Conservation (phyloP, 2,888 invertebrate genomes). For the Chrysomela aeneicollis region DNA sequence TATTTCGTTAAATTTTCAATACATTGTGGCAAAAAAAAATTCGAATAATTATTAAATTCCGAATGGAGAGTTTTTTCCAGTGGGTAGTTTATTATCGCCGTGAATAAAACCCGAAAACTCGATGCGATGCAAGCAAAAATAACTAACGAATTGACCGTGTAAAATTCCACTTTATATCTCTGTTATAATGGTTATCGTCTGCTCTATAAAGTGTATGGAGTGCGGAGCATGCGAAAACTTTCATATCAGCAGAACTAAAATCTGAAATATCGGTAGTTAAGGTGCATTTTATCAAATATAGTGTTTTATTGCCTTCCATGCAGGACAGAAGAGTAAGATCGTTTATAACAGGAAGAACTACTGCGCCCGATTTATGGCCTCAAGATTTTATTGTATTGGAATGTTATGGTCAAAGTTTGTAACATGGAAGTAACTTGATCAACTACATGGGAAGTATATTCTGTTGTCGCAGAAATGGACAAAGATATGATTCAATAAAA, state of each 20-base stretch:
- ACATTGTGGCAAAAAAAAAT: too few species aligned
- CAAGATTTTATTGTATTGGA: not conserved
- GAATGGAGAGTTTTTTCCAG: too few species aligned
- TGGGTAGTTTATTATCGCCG: too few species aligned
- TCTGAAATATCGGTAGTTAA: constrained; percentile 54
- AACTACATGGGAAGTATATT: not conserved
- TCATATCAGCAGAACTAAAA: constrained; percentile 56
- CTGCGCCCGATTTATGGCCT: not conserved
- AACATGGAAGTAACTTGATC: not conserved
- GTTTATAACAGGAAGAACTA: constrained; percentile 40
- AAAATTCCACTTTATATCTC: constrained; percentile 39
- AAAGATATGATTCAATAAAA: not conserved
- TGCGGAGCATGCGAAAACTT: constrained; percentile 51
- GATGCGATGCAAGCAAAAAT: constrained; percentile 18
- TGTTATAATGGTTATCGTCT: constrained; percentile 44
- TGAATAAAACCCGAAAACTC: not conserved
- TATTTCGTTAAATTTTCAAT: too few species aligned
- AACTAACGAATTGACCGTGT: constrained; percentile 35
- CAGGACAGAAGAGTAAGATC: constrained; percentile 45
- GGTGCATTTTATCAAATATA: constrained; percentile 55
- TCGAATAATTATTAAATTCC: too few species aligned
- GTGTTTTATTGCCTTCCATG: constrained; percentile 52
- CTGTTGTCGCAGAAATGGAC: not conserved
- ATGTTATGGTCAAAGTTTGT: constrained; percentile 5
- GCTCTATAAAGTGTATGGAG: constrained; percentile 44